These are phyloP conservation scores for Drosophila macrospina DNA, from an alignment of 2,888 invertebrate species.

Conservation along the genomic window DNA sequence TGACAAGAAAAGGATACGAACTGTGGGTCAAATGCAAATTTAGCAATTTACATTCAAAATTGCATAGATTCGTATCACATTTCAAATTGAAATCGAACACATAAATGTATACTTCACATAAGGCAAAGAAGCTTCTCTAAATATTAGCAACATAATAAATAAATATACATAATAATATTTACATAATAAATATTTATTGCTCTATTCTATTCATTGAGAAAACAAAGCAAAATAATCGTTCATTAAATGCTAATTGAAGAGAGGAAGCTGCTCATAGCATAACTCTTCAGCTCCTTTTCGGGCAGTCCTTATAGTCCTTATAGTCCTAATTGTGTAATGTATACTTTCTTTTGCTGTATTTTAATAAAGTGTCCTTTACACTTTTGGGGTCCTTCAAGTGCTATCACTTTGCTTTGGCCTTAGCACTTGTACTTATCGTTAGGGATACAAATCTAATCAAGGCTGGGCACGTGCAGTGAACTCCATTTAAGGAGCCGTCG, in stretches of 20 bases:
- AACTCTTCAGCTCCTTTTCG: background rate
- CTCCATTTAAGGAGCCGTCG: constrained; percentile 42
- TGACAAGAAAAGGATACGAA: constrained; percentile 20
- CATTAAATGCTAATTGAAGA: background rate
- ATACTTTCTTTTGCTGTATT: constrained; percentile 34
- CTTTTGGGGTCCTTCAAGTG: constrained; percentile 14
- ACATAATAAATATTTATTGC: too few relatives aligned
- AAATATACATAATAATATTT: too few relatives aligned
- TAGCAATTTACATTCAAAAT: constrained; percentile 19
- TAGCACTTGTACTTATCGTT: background rate
- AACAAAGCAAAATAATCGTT: too few relatives aligned
- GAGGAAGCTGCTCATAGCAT: background rate
- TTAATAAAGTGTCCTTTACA: constrained; percentile 24
- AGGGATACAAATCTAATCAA: constrained; percentile 19
- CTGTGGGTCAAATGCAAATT: constrained; percentile 10
- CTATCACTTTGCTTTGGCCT: constrained; percentile 36
- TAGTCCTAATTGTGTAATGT: constrained; percentile 45
- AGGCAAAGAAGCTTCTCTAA: background rate
- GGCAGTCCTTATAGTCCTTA: background rate
- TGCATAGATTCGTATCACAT: constrained; percentile 15
- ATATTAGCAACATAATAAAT: too few relatives aligned
- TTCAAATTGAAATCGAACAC: background rate
- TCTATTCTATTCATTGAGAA: too few relatives aligned
- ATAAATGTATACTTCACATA: background rate
- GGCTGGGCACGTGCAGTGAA: constrained; percentile 60